phyloP scores from a whole-genome alignment of 2,113 vertebrate genomes.

The Collichthys lucidus region DNA sequence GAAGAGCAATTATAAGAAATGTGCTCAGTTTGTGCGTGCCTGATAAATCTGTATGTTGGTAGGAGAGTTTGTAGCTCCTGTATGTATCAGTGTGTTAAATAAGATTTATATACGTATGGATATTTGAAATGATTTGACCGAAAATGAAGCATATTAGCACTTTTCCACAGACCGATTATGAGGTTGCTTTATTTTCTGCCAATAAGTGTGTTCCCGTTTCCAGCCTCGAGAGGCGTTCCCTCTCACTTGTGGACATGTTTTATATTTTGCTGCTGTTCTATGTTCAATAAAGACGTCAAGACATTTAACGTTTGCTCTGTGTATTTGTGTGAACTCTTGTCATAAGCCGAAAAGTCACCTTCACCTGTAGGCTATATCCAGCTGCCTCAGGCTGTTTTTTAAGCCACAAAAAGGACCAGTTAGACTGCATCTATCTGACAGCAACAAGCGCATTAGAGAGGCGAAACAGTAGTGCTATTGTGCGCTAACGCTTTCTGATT shows the following conservation, averaged over 20 bases:
- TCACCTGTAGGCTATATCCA: too few relatives aligned
- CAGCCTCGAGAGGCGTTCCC: background rate
- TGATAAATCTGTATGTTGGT: background rate
- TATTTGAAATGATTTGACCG: background rate
- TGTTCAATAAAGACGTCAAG: conserved; percentile 48
- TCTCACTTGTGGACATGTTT: background rate
- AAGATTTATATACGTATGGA: background rate
- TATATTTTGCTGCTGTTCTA: conserved; percentile 30
- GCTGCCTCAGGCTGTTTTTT: background rate
- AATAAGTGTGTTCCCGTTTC: background rate
- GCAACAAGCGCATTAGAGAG: background rate
- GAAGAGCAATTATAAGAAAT: background rate
- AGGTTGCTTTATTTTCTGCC: background rate
- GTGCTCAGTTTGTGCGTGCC: background rate
- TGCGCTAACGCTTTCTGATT: too few relatives aligned
- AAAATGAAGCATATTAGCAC: background rate
- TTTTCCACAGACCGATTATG: background rate
- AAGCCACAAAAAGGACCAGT: background rate
- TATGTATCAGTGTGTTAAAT: background rate
- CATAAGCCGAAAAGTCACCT: background rate
- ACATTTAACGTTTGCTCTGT: background rate
- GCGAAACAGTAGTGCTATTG: background rate
- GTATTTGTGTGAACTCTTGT: background rate
- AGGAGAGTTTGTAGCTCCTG: background rate
- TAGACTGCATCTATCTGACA: background rate